Base-by-base conservation (phyloP, 1,140 invertebrate genomes). In the Euura lappo region DNA sequence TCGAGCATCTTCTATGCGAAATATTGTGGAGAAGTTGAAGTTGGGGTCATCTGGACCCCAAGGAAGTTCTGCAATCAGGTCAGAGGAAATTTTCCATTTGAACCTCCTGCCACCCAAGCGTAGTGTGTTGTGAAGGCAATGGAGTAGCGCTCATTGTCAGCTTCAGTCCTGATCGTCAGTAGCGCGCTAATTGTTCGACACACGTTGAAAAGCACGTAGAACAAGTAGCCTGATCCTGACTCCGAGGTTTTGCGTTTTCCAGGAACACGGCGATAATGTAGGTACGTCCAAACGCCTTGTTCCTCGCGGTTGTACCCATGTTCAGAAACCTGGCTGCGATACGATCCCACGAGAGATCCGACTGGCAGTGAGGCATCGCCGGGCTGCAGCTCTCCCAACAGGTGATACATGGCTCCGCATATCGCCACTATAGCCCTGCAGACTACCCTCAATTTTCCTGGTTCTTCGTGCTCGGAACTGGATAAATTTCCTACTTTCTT, bases 351-450 rank as follows among this genome's bases (percentile, higher is more conserved):
- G 51, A 60, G 51, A 60, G 51, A 28, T n/a, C 51, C 8, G 4
- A 60, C 51, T 60, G 51, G 51, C 51, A 60, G 51, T 60, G 51
- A 60, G 51, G 51, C 51, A 60, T 60, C 13, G 51, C 51, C 13
- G 8, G 10, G 10, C 3, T 11, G 13, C 51, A n/a, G 13, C 51
- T n/a, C 13, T 60, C 3, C 51, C 51, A 60, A 60, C 51, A 60
- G 51, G 51, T 60, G 51, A 60, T 60, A 60, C 51, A 60, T 60
- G 10, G 51, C 51, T n/a, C 51, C 51, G 13, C 51, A 60, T 60
- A 60, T 60, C 13, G 51, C 51, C 28, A 28, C 28, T 28, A 28
- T 28, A 28, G 28, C 28, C 28, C 28, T 28, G 28, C 28, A 28
- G 28, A 28, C 28, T 28, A 28, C 28, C 28, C 28, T 28, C 28